Base-by-base conservation (phyloP, 2,888 invertebrate genomes). In the Apotomis turbidana region DNA sequence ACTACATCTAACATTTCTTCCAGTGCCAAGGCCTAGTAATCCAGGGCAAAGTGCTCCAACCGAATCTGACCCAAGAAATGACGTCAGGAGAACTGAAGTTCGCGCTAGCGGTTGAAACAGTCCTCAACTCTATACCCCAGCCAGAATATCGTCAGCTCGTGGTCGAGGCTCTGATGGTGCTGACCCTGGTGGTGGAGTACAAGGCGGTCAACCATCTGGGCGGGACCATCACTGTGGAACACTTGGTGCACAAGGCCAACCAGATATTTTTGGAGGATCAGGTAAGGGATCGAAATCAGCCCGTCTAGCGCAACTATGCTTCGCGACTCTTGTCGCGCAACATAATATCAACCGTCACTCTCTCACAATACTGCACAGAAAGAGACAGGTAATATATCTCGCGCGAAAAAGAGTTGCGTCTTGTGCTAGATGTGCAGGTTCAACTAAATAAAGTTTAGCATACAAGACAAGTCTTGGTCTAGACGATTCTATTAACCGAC, bases 41-140 rank as follows among this genome's bases (percentile, higher is more conserved):
- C 76, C 98, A 98, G 87, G 98, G 97, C 0, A 96, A 97, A 86
- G 94, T 98, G 41, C 91, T 99, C 36, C 97, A 97, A 69, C 98
- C 98, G 83, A 97, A 97, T 88, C 93, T 99, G 67, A 99, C 99
- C 0, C 98, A 98, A 93, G 99, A 99, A 95, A 99, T 99, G 99
- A 99, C 99, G 0, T 96, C 99, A 0, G 99, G 99, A 57, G 99
- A 99, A 91, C 91, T 99, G 80, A 99, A 99, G 92, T 99, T 99
- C 90, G 99, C 99, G 0, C 93, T 99, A 13, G 98, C 98, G 70
- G 99, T 99, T 0, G 99, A 99, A 91, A 97, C 98, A 2, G 99
- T 99, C 3, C 93, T 99, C 66, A 99, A 99, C 87, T 96, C 97
- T 66, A 99, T 99, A 81, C 98, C 99, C 0, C 99, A 99, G 87